These are phyloP conservation scores for Brenthis ino DNA, from an alignment of 2,888 invertebrate species.

Conservation along the genomic window DNA sequence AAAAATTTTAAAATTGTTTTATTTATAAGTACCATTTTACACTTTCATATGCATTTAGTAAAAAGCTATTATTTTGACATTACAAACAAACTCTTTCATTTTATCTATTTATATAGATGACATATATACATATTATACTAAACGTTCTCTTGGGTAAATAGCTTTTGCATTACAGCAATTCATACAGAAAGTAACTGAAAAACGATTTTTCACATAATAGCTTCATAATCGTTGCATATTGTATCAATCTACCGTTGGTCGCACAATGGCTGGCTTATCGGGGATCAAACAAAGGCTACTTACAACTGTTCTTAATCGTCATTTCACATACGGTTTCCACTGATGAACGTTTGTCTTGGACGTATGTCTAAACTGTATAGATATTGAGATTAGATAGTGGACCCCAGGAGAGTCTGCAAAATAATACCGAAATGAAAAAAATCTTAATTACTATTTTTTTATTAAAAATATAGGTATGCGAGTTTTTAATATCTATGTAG, in stretches of 20 bases:
- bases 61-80: too few relatives aligned
- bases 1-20: too few relatives aligned
- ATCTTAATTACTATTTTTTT: background rate
- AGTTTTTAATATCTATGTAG: too few relatives aligned
- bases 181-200: slow-evolving; percentile 16
- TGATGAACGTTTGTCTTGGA: slow-evolving; percentile 60
- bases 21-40: too few relatives aligned
- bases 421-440: too few relatives aligned
- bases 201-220: slow-evolving; percentile 39
- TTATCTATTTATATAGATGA: too few relatives aligned
- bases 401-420: slow-evolving; percentile 38
- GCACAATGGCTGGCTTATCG: slow-evolving; percentile 71
- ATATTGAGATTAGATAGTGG: slow-evolving; percentile 40
- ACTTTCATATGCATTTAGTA: too few relatives aligned
- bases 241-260: slow-evolving; percentile 53
- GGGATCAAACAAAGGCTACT: slow-evolving; percentile 79
- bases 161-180: background rate
- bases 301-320: slow-evolving; percentile 81
- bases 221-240: slow-evolving; percentile 45
- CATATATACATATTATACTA: too few relatives aligned
- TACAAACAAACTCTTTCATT: too few relatives aligned
- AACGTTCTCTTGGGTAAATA: background rate
- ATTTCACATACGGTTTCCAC: slow-evolving; percentile 79
- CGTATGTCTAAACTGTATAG: slow-evolving; percentile 61
- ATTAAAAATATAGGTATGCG: background rate